Percentiles rank a stretch among this genome's conserved stretches.
phyloP scores from a whole-genome alignment of 2,113 vertebrate genomes.

The Dendrocopos noguchii region DNA sequence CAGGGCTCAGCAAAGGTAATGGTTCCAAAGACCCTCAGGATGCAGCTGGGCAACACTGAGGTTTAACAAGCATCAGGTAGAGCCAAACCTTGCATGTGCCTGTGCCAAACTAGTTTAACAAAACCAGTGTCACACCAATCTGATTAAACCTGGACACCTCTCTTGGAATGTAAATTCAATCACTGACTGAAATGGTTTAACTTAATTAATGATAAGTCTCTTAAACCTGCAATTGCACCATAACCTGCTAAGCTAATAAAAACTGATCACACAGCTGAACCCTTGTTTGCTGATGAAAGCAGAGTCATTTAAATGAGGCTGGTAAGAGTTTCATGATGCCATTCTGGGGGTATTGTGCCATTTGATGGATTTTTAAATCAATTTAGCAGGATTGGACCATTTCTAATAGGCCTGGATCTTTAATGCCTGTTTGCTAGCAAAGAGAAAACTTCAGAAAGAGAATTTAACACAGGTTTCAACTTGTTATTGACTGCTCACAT shows the following conservation, averaged over 20 bases:
- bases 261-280: neutral
- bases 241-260: constrained; percentile 1
- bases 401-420: neutral
- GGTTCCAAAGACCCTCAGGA: neutral
- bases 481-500: neutral
- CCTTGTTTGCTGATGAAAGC: neutral
- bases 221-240: neutral
- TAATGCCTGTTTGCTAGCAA: neutral
- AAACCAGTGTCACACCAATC: neutral
- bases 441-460: neutral
- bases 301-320: neutral
- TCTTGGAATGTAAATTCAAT: neutral
- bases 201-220: neutral
- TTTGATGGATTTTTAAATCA: neutral
- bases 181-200: neutral
- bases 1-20: neutral
- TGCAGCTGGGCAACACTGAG: neutral
- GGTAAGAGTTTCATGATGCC: neutral
- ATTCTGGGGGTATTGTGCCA: neutral
- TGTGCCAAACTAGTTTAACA: neutral
- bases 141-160: neutral
- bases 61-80: neutral
- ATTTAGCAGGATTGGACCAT: neutral
- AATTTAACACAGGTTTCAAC: neutral
- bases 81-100: neutral